These are phyloP conservation scores for Hippopotamus amphibius DNA, from an alignment of 2,113 vertebrate genomes.

Conservation along the genomic window DNA sequence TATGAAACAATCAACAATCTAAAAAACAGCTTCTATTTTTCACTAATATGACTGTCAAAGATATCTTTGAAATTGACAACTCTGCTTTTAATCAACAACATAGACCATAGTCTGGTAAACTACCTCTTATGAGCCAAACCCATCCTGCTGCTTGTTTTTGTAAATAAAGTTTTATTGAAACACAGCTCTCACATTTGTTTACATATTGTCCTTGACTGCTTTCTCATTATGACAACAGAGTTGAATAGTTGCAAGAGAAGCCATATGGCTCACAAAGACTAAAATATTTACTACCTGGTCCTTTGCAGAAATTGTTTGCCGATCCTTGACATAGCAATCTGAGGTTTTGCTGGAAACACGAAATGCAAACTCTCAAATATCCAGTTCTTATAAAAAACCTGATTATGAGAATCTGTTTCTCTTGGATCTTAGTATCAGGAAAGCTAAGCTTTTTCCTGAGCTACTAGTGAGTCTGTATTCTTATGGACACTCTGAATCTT, in stretches of 20 bases:
- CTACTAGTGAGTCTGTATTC: not conserved
- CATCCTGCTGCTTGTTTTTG: not conserved
- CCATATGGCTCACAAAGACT: not conserved
- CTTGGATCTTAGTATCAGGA: not conserved
- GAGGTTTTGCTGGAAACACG: not conserved
- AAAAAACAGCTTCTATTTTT: not conserved
- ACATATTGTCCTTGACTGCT: not conserved
- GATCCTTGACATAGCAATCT: not conserved
- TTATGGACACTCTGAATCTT: not conserved
- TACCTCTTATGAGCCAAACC: not conserved
- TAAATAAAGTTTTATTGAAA: not conserved
- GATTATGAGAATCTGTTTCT: not conserved
- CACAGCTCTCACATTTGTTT: not conserved
- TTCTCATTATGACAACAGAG: not conserved
- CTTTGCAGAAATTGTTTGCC: not conserved
- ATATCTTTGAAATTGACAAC: not conserved
- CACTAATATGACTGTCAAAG: not conserved
- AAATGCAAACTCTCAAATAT: not conserved
- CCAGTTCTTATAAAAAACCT: not conserved
- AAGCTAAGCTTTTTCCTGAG: not conserved
- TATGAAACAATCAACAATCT: not conserved
- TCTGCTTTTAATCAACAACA: not conserved
- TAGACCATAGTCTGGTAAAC: not conserved
- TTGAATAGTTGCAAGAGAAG: not conserved
- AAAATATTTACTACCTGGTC: not conserved